Evolutionary conservation across 2,797 vertebrate species (phyloP), one percentile per base, ranked within the genome.

Genomic region (Argentina silus): DNA sequence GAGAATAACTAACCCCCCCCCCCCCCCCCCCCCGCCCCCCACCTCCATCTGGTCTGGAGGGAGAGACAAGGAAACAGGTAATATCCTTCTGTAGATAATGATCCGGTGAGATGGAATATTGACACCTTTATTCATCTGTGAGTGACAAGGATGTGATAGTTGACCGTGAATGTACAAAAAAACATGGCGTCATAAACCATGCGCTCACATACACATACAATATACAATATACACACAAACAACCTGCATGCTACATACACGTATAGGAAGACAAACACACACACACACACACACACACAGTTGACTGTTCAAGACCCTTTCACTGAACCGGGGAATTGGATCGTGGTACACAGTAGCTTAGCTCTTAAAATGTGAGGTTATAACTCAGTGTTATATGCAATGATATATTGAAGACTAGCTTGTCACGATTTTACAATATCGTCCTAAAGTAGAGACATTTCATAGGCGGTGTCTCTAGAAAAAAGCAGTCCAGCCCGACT

Each of bases 101-200:
- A 60, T 65, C 61, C 12, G 44, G 17, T 7, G 15, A 14, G 45
- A 67, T 67, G 70, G 69, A 70, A 73, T 66, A 57, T 74, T 17
- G 73, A 36, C n/a, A 6, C n/a, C 63, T 47, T 56, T 14, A 19
- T 55, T 17, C 23, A 15, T 44, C 43, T 45, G 12, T 45, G 56
- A 67, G 51, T 69, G 47, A 73, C 61, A 66, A 17, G 48, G 7
- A 55, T 56, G 36, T 36, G 7, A 55, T 10, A 45, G 19, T 23
- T 67, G 44, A 66, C 21, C 45, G 12, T 9, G 19, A 43, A 48
- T 59, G 21, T 9, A 50, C 23, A 23, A 66, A 48, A 36, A 36
- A 36, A 36, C 27, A 36, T 36, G 27, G 27, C 27, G 4, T 36
- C 27, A 36, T 36, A 36, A 36, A 36, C 27, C 27, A 36, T 36